Evolutionary conservation across 30 jellyfish, hydroid and myxozoan species (phyloP), one percentile per base, ranked within the genome.

Genomic region (Catostylus mosaicus): DNA sequence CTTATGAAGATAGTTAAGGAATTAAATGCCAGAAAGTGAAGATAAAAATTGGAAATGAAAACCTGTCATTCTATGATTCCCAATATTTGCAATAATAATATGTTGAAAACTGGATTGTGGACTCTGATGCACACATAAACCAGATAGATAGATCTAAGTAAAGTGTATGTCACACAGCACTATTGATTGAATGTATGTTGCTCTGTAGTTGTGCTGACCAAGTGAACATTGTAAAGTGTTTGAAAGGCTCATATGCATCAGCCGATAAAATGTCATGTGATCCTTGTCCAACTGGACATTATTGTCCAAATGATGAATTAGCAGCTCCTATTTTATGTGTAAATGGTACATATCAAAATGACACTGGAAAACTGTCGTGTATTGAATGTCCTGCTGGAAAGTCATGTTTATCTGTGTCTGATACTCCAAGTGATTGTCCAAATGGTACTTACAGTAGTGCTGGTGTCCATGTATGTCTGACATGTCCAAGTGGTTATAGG

Each of bases 341-440:
- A 7, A 91, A 91, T 73, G 96, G 98, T 16, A 91, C 98, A 20
- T 91, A 91, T 29, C 98, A 91, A 61, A 80, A 91, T 31, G 75
- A 67, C 14, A 78, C 94, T 20, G 87, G 85, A 23, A 94, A 85
- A 56, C 1, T 65, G n/a, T 59, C 88, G 4, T 85, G 96, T 60
- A 24, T 62, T 0, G 67, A 30, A 19, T 85, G 96, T 62, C 89
- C 96, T 64, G 96, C 85, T 40, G 89, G 89, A 24, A 37, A 40
- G 56, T n/a, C 37, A 3, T 85, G 89, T 36, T 47, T 66, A 27
- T 73, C 77, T 11, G 73, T 74, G 36, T 32, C 78, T 37, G 36
- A n/a, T 22, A 34, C 76, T 2, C 84, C 84, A 0, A 35, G 57
- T 71, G 94, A 70, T n/a, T 84, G 94, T 50, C 83, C 94, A 27